Percentiles rank a stretch among this genome's conserved stretches.
Conservation (phyloP, 1,140 invertebrate genomes). For the Eubasilissa regina region DNA sequence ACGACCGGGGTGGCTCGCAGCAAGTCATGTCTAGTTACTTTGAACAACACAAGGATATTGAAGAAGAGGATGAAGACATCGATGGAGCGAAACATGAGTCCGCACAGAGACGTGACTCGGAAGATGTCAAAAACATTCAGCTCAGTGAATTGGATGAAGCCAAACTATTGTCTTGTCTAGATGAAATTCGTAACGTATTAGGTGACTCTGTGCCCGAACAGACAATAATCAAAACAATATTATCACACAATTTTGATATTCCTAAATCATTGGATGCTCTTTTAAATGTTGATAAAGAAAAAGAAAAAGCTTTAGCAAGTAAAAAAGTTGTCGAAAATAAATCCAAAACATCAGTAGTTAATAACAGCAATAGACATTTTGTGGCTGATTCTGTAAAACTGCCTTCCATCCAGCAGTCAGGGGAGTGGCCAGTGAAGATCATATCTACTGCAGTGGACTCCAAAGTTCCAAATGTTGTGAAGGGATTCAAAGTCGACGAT, state of each 20-base stretch:
- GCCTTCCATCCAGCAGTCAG: background rate
- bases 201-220: constrained; percentile 83
- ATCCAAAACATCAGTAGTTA: background rate
- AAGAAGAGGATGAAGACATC: constrained; percentile 80
- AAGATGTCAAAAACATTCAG: constrained; percentile 69
- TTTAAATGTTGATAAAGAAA: constrained; percentile 71
- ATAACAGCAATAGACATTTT: background rate
- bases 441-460: constrained; percentile 61
- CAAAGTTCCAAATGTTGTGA: constrained; percentile 65
- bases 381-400: background rate
- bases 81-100: constrained; percentile 64
- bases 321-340: constrained; percentile 28
- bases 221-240: constrained; percentile 77
- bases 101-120: constrained; percentile 65
- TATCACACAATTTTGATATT: constrained; percentile 81
- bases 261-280: constrained; percentile 82
- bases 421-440: constrained; percentile 44
- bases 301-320: constrained; percentile 62
- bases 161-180: constrained; percentile 86
- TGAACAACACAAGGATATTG: constrained; percentile 79
- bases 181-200: constrained; percentile 85
- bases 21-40: constrained; percentile 82
- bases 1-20: constrained; percentile 80
- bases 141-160: constrained; percentile 80
- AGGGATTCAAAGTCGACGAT: constrained; percentile 70